phyloP scores from a whole-genome alignment of 1,140 invertebrate species.

The Phthorimaea operculella region DNA sequence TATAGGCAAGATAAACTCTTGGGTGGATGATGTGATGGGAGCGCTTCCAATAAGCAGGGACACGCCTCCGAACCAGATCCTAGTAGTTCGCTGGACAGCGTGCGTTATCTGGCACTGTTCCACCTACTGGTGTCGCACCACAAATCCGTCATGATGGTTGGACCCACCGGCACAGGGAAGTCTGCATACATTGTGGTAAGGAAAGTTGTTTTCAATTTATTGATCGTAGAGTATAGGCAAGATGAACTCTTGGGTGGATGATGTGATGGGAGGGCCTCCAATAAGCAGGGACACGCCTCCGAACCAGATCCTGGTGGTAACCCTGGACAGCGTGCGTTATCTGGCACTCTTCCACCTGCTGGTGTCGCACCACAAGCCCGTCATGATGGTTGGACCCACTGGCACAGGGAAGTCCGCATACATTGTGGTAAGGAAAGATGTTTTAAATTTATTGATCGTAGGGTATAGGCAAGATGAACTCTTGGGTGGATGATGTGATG shows the following conservation, averaged over 20 bases:
- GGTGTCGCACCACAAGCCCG: constrained; percentile 81
- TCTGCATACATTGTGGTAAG: constrained; percentile 82
- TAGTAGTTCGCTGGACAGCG: constrained; percentile 92
- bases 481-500: constrained; percentile 87
- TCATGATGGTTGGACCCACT: constrained; percentile 90
- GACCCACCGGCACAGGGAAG: constrained; percentile 94
- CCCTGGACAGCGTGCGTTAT: constrained; percentile 88
- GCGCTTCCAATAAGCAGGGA: constrained; percentile 87
- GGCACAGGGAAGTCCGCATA: constrained; percentile 95
- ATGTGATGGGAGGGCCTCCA: constrained; percentile 78
- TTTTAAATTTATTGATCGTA: too few species aligned
- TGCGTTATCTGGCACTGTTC: constrained; percentile 83
- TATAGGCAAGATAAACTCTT: constrained; percentile 90
- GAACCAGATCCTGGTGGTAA: constrained; percentile 95
- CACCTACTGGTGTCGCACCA: constrained; percentile 80
- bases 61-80: constrained; percentile 92
- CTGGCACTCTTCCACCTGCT: constrained; percentile 81
- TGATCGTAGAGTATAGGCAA: constrained; percentile 77
- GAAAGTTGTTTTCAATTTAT: too few species aligned
- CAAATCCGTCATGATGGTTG: constrained; percentile 87
- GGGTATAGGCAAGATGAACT: constrained; percentile 90
- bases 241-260: constrained; percentile 93
- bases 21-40: constrained; percentile 85
- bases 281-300: constrained; percentile 91
- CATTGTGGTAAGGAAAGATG: constrained; percentile 69